Base-by-base conservation (phyloP, 2,113 vertebrate genomes). In the Rhodinocichla rosea region DNA sequence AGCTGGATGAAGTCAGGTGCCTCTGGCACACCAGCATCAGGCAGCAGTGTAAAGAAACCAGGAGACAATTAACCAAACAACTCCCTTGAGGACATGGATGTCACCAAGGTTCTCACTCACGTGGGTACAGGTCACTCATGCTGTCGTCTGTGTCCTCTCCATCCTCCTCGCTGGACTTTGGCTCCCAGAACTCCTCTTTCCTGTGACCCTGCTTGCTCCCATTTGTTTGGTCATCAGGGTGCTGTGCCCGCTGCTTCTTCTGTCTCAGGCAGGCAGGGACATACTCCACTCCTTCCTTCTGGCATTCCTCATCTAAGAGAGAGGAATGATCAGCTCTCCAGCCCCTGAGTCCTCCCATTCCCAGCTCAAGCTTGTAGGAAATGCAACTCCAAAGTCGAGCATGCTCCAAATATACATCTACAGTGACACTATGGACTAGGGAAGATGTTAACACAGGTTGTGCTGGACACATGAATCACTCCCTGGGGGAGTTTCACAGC, bases 101-200 rank as follows among this genome's bases (percentile, higher is more conserved):
- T n/a, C 20, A 40, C 10, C 40, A 14, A 7, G 0, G 1, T 4
- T 37, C 37, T 56, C 12, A 42, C 99, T 98, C 83, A 99, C 99
- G 6, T 42, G 99, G 99, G 76, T 99, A 99, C 65, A 99, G 97
- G 96, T 99, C 99, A 9, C 98, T 98, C 99, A 99, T 98, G 98
- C 99, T 99, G 98, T 99, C 99, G 0, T 98, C 98, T 0, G 99
- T 99, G 63, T 99, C 98, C 4, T 96, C 98, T 71, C 94, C 96
- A 0, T 98, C 98, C 1, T 97, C 98, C 0, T 97, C 97, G 0
- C 98, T 98, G 95, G 98, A 97, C 1, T 89, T 68, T 0, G 98
- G 98, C 27, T 98, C 98, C 98, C 99, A 99, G 67, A 97, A 91
- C 32, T 94, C 92, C 22, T 80, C 95, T 11, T 75, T 97, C 3